These are phyloP conservation scores for Thereva unica DNA, from an alignment of 2,888 invertebrate genomes.

Conservation along the genomic window DNA sequence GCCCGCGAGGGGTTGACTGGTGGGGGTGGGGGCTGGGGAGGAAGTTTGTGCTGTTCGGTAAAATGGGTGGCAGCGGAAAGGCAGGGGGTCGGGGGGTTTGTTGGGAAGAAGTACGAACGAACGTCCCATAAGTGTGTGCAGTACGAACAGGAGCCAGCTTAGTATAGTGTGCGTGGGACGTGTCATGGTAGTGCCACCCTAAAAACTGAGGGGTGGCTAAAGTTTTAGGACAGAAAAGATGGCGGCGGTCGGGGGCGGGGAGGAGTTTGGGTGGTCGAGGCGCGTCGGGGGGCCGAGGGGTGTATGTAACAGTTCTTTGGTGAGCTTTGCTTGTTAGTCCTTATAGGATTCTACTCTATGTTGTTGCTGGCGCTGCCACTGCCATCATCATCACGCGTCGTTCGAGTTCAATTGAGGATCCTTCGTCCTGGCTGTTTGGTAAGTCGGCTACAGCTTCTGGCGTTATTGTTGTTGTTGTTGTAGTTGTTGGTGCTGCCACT, in stretches of 20 bases:
- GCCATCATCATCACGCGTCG: slow-evolving; percentile 34
- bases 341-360: too few relatives aligned
- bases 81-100: background rate
- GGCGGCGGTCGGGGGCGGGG: slow-evolving; percentile 8
- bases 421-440: background rate
- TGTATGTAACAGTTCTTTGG: too few relatives aligned
- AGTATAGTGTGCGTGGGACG: slow-evolving; percentile 23
- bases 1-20: background rate
- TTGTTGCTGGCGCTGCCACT: slow-evolving; percentile 16
- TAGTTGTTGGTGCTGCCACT: slow-evolving; percentile 17
- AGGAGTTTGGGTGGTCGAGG: too few relatives aligned
- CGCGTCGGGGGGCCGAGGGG: too few relatives aligned
- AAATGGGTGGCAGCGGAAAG: slow-evolving; percentile 1
- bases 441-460: slow-evolving; percentile 1
- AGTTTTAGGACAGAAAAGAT: slow-evolving; percentile 9
- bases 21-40: background rate
- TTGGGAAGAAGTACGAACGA: slow-evolving; percentile 16
- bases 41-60: background rate
- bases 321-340: too few relatives aligned
- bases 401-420: slow-evolving; percentile 30
- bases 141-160: slow-evolving; percentile 1
- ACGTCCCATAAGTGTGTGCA: slow-evolving; percentile 14
- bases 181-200: slow-evolving; percentile 27
- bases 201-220: background rate
- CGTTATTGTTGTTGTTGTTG: slow-evolving; percentile 4